Evolutionary conservation across 2,113 vertebrate species (phyloP), one percentile per base, ranked within the genome.

Genomic region (Tympanuchus pallidicinctus): DNA sequence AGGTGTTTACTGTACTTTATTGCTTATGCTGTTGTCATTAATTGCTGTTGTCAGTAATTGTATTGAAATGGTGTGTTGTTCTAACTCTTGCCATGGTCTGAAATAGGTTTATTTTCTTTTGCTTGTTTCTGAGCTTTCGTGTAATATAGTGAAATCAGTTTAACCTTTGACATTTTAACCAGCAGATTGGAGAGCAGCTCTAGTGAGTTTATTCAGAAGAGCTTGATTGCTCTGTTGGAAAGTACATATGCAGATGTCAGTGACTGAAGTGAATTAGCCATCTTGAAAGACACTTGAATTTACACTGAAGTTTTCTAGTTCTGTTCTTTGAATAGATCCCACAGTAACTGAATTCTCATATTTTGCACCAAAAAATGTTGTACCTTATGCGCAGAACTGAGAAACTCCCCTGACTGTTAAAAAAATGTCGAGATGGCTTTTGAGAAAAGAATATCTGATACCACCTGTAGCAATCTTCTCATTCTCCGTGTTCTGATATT

Each of bases 271-370:
- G 70, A 40, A 52, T 88, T 82, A 92, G 43, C 85, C 38, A 48
- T 95, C 89, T 88, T 94, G 76, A 92, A 69, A n/a, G 67, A 34
- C 52, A 47, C 79, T 89, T 91, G 76, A 92, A 94, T 94, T 94
- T 92, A 65, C 86, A 61, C 73, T 59, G 73, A 86, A 86, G 52
- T 73, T 94, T 95, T 91, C 60, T 61, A 88, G 69, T 74, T 71
- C 52, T 57, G 5, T 86, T 83, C 67, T 88, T 90, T 92, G 91
- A 93, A 91, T 88, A 81, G 82, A 63, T 67, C 88, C 85, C 76
- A 42, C 27, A 54, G 89, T 91, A 95, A 95, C 72, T 90, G 76
- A 90, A 93, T 95, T 92, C 88, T 92, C 40, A 34, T 54, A 69
- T 84, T 90, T 52, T 42, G 85, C 79, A 77, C 72, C 77, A 89